Conservation (phyloP, 2,797 vertebrate species). For the Crocidura indochinensis region DNA sequence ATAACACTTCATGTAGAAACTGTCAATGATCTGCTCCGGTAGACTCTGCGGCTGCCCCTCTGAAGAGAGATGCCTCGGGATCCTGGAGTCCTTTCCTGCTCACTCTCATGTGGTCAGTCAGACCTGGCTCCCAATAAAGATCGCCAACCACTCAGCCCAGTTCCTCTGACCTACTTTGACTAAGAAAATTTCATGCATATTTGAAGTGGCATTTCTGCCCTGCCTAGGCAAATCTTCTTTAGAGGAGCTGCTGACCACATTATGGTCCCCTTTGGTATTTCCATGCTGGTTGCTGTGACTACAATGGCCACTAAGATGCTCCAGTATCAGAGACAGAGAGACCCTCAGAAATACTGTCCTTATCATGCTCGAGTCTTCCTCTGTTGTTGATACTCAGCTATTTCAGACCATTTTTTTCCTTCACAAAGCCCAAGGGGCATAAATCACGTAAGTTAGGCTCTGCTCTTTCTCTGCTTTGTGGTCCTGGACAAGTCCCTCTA, state of each 20-base stretch:
- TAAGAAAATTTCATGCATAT: constrained; percentile 51
- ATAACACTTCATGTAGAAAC: constrained; percentile 34
- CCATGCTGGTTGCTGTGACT: background rate
- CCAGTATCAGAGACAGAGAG: background rate
- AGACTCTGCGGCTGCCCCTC: background rate
- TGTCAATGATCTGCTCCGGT: background rate
- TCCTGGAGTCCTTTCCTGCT: constrained; percentile 18
- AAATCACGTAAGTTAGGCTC: background rate
- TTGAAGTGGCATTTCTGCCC: background rate
- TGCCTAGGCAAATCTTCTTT: constrained; percentile 35
- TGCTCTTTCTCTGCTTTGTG: background rate
- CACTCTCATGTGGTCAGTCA: constrained; percentile 62
- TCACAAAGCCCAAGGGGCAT: background rate
- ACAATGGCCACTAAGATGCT: background rate
- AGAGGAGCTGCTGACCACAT: background rate
- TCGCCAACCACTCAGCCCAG: background rate
- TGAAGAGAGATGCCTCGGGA: background rate
- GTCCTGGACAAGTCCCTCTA: constrained; percentile 23
- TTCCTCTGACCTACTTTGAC: constrained; percentile 66
- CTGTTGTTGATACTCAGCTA: background rate
- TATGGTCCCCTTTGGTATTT: background rate
- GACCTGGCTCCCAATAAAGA: constrained; percentile 37
- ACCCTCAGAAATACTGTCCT: background rate
- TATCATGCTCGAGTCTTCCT: background rate
- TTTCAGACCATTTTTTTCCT: background rate